phyloP scores from a whole-genome alignment of 2,888 invertebrate genomes.

The Cephus pygmeus region DNA sequence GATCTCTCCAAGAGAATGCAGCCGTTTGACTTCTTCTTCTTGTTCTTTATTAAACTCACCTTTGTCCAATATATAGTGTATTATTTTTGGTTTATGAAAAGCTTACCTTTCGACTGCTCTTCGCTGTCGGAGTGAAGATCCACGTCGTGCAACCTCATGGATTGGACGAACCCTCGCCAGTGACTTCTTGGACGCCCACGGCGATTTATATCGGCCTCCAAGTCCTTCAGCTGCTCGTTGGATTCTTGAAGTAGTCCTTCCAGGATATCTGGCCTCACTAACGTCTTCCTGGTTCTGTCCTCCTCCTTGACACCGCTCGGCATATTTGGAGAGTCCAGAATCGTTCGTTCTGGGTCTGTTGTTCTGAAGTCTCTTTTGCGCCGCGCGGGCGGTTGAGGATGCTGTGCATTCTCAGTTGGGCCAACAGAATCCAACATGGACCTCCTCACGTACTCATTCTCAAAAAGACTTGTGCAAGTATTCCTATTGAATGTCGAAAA shows the following conservation, averaged over 20 bases:
- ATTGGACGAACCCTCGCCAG: constrained; percentile 56
- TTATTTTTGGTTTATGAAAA: background rate
- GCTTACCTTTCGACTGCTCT: constrained; percentile 54
- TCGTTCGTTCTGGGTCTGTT: constrained; percentile 3
- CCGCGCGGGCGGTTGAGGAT: constrained; percentile 25
- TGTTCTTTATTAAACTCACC: no score
- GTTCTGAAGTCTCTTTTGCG: constrained; percentile 26
- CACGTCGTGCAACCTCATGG: constrained; percentile 54
- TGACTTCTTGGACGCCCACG: constrained; percentile 48
- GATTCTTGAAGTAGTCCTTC: constrained; percentile 55
- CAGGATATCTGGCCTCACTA: constrained; percentile 54
- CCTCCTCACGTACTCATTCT: constrained; percentile 29
- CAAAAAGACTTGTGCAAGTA: constrained; percentile 1
- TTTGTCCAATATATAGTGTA: no score
- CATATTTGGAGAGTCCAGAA: no score
- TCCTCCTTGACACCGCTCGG: background rate
- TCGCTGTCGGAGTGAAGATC: constrained; percentile 57
- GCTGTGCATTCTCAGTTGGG: background rate
- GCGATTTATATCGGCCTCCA: constrained; percentile 44
- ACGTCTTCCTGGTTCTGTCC: constrained; percentile 1
- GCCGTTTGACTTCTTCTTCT: no score
- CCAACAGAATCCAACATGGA: constrained; percentile 28
- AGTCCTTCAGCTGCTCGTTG: constrained; percentile 48
- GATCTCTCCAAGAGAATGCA: no score
- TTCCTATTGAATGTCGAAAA: background rate